Evolutionary conservation across 2,888 invertebrate species (phyloP), one percentile per base, ranked within the genome.

Genomic region (Nomada ruficornis): DNA sequence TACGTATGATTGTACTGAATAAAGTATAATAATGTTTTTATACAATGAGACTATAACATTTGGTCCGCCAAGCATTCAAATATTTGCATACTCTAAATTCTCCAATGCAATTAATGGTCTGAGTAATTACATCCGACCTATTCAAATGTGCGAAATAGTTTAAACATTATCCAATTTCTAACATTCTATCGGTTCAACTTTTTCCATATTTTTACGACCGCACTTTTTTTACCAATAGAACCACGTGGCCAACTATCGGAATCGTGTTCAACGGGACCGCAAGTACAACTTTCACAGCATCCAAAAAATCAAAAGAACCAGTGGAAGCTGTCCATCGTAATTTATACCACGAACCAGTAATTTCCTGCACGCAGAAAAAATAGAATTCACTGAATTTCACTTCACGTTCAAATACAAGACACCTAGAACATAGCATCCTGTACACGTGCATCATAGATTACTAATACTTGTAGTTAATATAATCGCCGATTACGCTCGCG

Each of bases 391-490:
- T 2, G 36, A 67, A n/a, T 20, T 54, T 54, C 67, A 55, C 11
- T 68, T 36, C 20, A 15, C 11, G 29, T 10, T 64, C 15, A 13
- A 65, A 65, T 47, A 50, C n/a, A 15, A 36, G 36, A 65, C 29
- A 7, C 11, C 42, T 13, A 55, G 29, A 20, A 52, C 23, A 20
- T 15, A 15, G 36, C 42, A 68, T 67, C 36, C 67, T 54, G 36
- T 68, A 23, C 54, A 44, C 26, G n/a, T 44, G 52, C 60, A 42
- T 57, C 44, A 36, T 15, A 64, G 44, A 44, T 57, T 65, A 67
- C 18, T 42, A 36, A 42, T 54, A 3, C 20, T 7, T 9, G 5
- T 20, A n/a, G 10, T 7, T 7, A 50, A 26, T 44, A 23, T 47
- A 55, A 75, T 60, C 55, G 7, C 13, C 23, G 10, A 63, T 71